These are phyloP conservation scores for Darevskia mixta DNA, from an alignment of 2,797 vertebrate genomes.

Conservation along the genomic window DNA sequence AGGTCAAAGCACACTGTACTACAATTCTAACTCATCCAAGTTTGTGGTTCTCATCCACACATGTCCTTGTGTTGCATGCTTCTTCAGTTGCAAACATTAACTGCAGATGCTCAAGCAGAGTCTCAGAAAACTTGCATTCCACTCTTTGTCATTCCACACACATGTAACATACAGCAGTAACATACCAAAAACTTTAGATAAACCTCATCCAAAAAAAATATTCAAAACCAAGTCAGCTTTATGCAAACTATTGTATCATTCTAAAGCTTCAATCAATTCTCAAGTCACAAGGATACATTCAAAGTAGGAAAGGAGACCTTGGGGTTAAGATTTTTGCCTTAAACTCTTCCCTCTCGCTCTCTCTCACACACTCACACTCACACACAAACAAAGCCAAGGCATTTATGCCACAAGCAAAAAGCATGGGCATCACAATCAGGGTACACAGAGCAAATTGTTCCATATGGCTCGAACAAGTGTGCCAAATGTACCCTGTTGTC, in stretches of 20 bases:
- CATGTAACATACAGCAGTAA: background rate
- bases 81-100: constrained; percentile 9
- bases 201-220: background rate
- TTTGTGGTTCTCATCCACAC: background rate
- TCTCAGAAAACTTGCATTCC: background rate
- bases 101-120: background rate
- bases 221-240: background rate
- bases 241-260: background rate
- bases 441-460: constrained; percentile 31
- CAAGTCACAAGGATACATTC: background rate
- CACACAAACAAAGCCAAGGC: background rate
- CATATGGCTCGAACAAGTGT: constrained; percentile 34
- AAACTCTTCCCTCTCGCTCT: background rate
- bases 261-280: background rate
- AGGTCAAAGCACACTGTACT: background rate
- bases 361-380: background rate
- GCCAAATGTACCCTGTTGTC: constrained; percentile 35
- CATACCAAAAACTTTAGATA: background rate
- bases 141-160: constrained; percentile 6
- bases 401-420: constrained; percentile 20
- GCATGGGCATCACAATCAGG: constrained; percentile 24
- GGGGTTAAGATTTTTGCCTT: background rate
- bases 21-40: background rate
- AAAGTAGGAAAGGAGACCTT: background rate
- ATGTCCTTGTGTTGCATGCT: background rate